Percentiles rank a stretch among this genome's conserved stretches.
Conservation (phyloP, 2,797 vertebrate genomes). For the Acanthopagrus latus region DNA sequence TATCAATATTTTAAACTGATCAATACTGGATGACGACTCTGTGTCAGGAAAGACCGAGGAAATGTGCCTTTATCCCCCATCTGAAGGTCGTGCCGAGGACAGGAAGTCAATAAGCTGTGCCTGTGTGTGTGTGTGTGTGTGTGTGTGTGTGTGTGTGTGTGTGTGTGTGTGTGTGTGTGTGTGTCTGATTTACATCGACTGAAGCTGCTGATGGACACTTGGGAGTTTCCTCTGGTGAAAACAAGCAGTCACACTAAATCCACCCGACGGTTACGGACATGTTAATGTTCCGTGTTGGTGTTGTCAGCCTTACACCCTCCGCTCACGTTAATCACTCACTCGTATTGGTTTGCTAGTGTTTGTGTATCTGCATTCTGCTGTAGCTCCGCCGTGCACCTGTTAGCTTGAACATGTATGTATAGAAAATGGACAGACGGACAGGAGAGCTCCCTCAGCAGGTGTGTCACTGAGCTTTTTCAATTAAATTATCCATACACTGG, state of each 20-base stretch:
- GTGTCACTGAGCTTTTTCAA: background rate
- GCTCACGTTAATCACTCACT: background rate
- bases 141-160: constrained; percentile 5
- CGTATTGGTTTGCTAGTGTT: background rate
- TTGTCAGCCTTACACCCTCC: background rate
- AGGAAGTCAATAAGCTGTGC: constrained; percentile 34
- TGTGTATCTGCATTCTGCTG: background rate
- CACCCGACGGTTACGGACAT: background rate
- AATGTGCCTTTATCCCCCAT: constrained; percentile 11
- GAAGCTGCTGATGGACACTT: constrained; percentile 30
- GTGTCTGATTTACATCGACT: constrained; percentile 26
- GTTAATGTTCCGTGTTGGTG: background rate
- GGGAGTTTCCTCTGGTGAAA: background rate
- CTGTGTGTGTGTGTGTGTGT: background rate
- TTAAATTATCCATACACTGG: too few species aligned
- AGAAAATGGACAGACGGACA: background rate
- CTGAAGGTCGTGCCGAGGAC: constrained; percentile 44
- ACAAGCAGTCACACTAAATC: background rate
- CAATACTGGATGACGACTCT: constrained; percentile 16
- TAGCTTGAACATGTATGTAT: background rate
- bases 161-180: constrained; percentile 7
- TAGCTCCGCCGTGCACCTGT: background rate
- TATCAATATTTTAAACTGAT: constrained; percentile 16
- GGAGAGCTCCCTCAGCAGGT: background rate
- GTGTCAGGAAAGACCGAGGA: background rate